phyloP scores from a whole-genome alignment of 2,797 vertebrate genomes.

The Alcedo atthis region DNA sequence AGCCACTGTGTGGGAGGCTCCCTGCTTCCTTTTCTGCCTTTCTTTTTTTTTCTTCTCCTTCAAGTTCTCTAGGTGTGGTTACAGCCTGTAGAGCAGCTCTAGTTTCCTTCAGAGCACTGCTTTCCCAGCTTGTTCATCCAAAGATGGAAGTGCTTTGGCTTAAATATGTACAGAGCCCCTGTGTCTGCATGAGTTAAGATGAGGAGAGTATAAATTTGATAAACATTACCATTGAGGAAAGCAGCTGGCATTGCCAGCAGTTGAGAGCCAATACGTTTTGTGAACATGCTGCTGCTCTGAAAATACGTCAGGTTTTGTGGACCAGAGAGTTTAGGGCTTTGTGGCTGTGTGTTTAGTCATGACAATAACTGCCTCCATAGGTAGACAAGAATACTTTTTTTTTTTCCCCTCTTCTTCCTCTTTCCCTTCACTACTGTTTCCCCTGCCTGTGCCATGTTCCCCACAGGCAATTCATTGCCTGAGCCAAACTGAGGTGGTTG shows the following conservation, averaged over 20 bases:
- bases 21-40: not conserved
- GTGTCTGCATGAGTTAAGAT: not conserved
- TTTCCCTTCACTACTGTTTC: not conserved
- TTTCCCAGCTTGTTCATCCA: not conserved
- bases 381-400: not conserved
- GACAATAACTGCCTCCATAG: not conserved
- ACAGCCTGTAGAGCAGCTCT: not conserved
- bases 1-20: not conserved
- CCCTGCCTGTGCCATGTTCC: not conserved
- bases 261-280: not conserved
- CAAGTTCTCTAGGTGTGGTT: not conserved
- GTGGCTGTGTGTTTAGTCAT: not conserved
- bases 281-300: not conserved
- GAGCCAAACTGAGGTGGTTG: not conserved
- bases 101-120: not conserved
- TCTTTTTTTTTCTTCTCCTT: not conserved
- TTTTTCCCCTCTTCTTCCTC: not conserved
- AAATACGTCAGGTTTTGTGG: not conserved
- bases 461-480: not conserved
- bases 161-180: not conserved
- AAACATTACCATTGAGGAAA: not conserved
- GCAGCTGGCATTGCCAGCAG: not conserved
- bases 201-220: not conserved
- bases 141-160: not conserved
- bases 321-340: not conserved